Base-by-base conservation (phyloP, 1,140 invertebrate species). In the Zophobas morio region DNA sequence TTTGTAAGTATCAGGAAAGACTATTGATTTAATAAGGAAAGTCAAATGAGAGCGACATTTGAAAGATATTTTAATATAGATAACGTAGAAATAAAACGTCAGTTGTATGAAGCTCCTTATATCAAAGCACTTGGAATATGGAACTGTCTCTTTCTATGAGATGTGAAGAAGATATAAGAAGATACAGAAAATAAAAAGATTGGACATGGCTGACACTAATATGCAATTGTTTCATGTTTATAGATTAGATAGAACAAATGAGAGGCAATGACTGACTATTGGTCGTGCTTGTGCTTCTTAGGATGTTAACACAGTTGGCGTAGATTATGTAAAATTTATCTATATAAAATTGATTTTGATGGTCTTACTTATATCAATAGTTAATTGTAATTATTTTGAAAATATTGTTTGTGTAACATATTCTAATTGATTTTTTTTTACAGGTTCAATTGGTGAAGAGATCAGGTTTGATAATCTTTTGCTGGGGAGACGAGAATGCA, bases 401-500 rank as follows among this genome's bases (percentile, higher is more conserved):
- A 20, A 20, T 20, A 20, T 20, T 20, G 20, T 20, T 20, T 20
- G 20, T 20, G 20, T 20, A 20, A 20, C 20, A 20, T 20, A 6
- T 51, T 2, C n/a, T 66, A 20, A 66, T 42, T 72, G 20, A 5
- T 42, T 8, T 74, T 74, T 46, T 32, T 66, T 79, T 82, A 39
- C 60, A 84, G 84, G 92, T 97, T 0, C 91, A 94, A 81, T 84
- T 94, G 57, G 94, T 94, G 0, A 93, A 92, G 79, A 90, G 94
- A 79, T 89, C 91, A 37, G 94, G 94, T 8, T 88, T 98, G 32
- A 91, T 98, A 1, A 91, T 98, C 51, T 99, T 99, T 85, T 97
- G 96, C 84, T 99, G 97, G 97, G 97, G 97, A 2, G 96, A 98
- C 84, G 96, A 98, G 84, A 97, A 97, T 83, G 98, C 98, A 82